phyloP scores from a whole-genome alignment of 2,797 vertebrate species.

The Centropyge bicolor region DNA sequence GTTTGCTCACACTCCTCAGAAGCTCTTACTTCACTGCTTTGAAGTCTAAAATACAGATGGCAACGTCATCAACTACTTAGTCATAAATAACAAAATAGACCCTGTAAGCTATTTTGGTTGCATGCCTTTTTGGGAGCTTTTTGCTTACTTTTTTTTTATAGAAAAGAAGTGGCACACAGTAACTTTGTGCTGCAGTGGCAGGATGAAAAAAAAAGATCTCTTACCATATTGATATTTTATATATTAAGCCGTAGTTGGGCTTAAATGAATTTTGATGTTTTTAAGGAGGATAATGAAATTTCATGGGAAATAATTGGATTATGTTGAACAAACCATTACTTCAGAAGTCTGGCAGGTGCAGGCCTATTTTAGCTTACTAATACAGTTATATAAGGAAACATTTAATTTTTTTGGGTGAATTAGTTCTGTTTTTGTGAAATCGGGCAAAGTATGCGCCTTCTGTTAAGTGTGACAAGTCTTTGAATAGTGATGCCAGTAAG shows the following conservation, averaged over 20 bases:
- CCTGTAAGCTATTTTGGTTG: constrained; percentile 43
- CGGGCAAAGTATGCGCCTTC: background rate
- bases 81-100: constrained; percentile 47
- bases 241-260: background rate
- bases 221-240: background rate
- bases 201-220: background rate
- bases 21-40: constrained; percentile 45
- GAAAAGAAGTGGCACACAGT: background rate
- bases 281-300: background rate
- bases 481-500: background rate
- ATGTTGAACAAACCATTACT: background rate
- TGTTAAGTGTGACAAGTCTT: background rate
- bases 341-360: background rate
- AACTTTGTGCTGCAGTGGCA: constrained; percentile 13
- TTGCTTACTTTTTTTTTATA: background rate
- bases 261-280: background rate
- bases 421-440: background rate
- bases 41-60: constrained; percentile 45
- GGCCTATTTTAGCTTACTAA: background rate
- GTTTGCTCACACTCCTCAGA: constrained; percentile 20
- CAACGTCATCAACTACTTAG: constrained; percentile 38
- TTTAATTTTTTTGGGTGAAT: background rate
- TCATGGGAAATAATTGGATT: background rate
- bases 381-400: background rate
- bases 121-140: constrained; percentile 12